Base-by-base conservation (phyloP, 2,797 vertebrate species). In the Amblyraja radiata region DNA sequence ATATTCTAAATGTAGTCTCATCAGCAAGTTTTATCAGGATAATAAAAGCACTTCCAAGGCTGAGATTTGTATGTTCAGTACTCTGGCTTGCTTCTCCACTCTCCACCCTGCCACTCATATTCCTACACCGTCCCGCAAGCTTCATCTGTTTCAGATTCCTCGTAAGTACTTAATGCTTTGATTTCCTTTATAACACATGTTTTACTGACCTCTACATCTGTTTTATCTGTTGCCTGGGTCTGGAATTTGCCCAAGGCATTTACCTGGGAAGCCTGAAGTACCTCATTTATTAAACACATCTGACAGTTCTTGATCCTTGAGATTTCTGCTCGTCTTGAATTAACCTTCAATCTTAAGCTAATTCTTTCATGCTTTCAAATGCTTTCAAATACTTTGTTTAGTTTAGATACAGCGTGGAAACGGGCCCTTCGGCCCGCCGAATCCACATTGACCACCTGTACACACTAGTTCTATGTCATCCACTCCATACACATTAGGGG, bases 241-340 rank as follows among this genome's bases (percentile, higher is more conserved):
- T 92, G 71, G 90, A 92, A 92, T 92, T 91, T 74, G 84, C 36
- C 68, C 90, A 91, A 71, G 84, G 63, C n/a, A 68, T 91, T 91
- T 23, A 58, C 54, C 46, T 76, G 32, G 14, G 1, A 76, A 54
- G 90, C 46, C 71, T 92, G 90, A 74, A 54, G 23, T 92, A 39
- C 23, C 74, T 68, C 73, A 92, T 92, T 92, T 21, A 91, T 73
- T 91, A 73, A 73, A 74, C 14, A 74, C 88, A 91, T 91, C 36
- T 91, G 68, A 36, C 65, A 92, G 28, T 74, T 76, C 71, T 39
- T 58, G 90, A 76, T 76, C 39, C 39, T 76, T 25, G 28, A 76
- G 36, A 76, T 92, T 92, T 92, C 23, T 54, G 39, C 68, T 39
- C 71, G 58, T 9, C 23, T 58, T 92, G 25, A 54, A 39, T 63